Evolutionary conservation across 2,113 vertebrate species (phyloP).

Genomic region (Pelecanoides urinatrix): DNA sequence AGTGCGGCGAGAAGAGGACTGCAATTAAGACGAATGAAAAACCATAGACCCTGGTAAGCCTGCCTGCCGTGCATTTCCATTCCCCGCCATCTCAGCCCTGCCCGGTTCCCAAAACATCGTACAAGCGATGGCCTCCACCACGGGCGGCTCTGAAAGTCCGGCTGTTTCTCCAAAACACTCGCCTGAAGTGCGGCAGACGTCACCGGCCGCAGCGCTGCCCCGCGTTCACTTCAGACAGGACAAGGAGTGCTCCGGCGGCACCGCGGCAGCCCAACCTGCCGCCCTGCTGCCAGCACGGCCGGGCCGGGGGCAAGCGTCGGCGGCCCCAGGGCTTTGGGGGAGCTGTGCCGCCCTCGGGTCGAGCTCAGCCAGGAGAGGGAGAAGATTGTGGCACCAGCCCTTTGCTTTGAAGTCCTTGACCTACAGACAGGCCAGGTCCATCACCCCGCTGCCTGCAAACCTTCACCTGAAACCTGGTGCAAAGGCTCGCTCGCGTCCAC

Average conservation of each 20-base stretch:
- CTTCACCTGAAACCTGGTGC: neutral
- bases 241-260: neutral
- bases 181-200: neutral
- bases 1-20: neutral
- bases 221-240: neutral
- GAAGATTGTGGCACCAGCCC: neutral
- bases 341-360: neutral
- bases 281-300: fast-evolving
- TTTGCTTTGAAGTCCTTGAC: neutral
- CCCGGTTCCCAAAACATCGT: neutral
- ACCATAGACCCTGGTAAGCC: neutral
- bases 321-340: neutral
- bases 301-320: neutral
- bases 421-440: neutral
- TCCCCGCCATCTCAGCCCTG: neutral
- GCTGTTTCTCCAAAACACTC: neutral
- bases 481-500: fast-evolving
- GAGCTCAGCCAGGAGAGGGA: neutral
- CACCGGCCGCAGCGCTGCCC: neutral
- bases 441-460: fast-evolving
- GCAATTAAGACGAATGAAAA: fast-evolving
- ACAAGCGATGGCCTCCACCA: neutral
- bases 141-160: fast-evolving
- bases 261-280: fast-evolving
- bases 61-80: fast-evolving